These are phyloP conservation scores for Macheiramphus alcinus DNA, from an alignment of 2,113 vertebrate species.

Conservation along the genomic window DNA sequence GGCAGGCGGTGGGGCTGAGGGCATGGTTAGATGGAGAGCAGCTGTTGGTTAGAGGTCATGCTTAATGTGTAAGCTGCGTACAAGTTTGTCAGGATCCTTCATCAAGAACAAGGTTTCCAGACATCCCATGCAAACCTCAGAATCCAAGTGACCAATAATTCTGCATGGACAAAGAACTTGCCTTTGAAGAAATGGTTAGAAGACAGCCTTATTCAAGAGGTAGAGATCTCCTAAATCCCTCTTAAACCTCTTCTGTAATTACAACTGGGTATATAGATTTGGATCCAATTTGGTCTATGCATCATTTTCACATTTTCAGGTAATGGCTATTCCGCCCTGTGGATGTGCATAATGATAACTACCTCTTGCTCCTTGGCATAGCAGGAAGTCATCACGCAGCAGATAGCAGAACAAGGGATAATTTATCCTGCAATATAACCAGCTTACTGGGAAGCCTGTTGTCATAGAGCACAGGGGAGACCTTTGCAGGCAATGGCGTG, in stretches of 20 bases:
- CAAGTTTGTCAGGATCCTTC: not conserved
- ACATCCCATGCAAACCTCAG: not conserved
- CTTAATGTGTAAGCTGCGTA: not conserved
- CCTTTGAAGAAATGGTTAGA: not conserved
- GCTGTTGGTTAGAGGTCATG: not conserved
- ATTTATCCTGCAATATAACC: not conserved
- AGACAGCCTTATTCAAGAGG: not conserved
- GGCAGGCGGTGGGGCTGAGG: not conserved
- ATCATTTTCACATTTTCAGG: not conserved
- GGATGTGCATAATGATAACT: not conserved
- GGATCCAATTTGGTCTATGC: not conserved
- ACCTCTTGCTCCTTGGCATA: not conserved
- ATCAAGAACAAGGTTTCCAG: not conserved
- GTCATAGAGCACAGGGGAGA: not conserved
- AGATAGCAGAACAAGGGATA: not conserved
- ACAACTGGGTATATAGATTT: not conserved
- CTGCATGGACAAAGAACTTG: not conserved
- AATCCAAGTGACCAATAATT: not conserved
- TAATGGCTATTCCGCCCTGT: not conserved
- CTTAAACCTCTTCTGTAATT: not conserved
- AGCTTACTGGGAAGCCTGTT: not conserved
- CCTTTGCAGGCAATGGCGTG: rapidly evolving
- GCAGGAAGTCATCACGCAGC: not conserved
- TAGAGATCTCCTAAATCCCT: not conserved
- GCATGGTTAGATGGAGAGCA: not conserved